A percentile compares a stretch with the other conserved stretches of the same genome.
Conservation (phyloP, 1,140 invertebrate genomes). For the Diabrotica virgifera region DNA sequence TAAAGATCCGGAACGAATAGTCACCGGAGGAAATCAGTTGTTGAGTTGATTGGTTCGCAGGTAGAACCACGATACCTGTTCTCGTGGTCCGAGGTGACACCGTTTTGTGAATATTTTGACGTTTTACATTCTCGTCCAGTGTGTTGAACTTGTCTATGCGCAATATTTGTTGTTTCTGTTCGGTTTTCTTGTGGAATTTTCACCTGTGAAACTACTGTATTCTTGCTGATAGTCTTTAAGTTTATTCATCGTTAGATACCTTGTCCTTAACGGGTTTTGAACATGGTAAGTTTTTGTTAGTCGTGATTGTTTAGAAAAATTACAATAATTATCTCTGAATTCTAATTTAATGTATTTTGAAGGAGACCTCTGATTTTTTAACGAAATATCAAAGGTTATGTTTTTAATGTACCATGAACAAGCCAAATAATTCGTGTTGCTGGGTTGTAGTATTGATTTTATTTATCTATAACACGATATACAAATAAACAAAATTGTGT, state of each 20-base stretch:
- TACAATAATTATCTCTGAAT: too few relatives aligned
- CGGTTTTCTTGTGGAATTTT: background rate
- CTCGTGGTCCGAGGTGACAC: background rate
- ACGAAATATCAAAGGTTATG: too few relatives aligned
- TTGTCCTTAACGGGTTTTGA: background rate
- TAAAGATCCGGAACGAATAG: too few relatives aligned
- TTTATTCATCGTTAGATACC: background rate
- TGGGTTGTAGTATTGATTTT: too few relatives aligned
- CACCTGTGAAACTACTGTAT: background rate
- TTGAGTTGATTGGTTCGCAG: slow-evolving; percentile 21
- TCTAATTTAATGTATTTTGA: too few relatives aligned
- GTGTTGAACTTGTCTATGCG: background rate
- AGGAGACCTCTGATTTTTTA: too few relatives aligned
- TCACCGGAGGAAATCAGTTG: slow-evolving; percentile 20
- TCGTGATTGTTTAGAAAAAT: too few relatives aligned
- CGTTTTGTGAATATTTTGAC: background rate
- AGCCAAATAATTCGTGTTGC: too few relatives aligned
- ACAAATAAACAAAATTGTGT: too few relatives aligned
- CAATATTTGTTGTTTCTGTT: background rate
- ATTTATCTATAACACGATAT: too few relatives aligned
- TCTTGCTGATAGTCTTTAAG: background rate
- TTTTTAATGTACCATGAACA: too few relatives aligned
- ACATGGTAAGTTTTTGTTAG: background rate
- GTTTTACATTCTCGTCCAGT: background rate
- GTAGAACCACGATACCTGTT: slow-evolving; percentile 7